Base-by-base conservation (phyloP, 2,113 vertebrate genomes). In the Vimba vimba region DNA sequence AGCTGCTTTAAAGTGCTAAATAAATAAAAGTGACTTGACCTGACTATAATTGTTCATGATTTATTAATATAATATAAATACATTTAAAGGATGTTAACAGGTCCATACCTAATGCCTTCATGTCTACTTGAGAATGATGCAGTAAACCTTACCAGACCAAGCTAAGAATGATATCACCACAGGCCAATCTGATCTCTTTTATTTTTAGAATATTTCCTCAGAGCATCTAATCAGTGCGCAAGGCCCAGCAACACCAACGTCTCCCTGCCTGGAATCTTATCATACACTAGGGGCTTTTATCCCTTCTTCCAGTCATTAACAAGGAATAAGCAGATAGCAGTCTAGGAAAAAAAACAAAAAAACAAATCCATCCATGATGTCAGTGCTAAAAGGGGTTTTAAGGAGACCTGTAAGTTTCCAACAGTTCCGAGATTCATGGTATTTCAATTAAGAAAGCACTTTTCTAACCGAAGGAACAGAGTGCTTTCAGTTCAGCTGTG, bases 151-250 rank as follows among this genome's bases (percentile, higher is more conserved):
- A 81, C 88, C 85, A 85, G 92, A 93, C 89, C 90, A 91, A 87
- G 92, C 90, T 85, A 86, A 69, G 25, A 86, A 85, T 89, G 91
- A 94, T 91, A 92, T 93, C 90, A 94, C 91, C 89, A 33, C 33
- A 86, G 89, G 73, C 19, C 57, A 89, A 89, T 92, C 88, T 88
- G 91, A 92, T 91, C 57, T 4, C 68, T 90, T 91, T 89, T 93
- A 93, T 95, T 94, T 95, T 94, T 93, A 94, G 92, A 90, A 81
- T 87, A 85, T 92, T 94, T 93, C 85, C 92, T 94, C 91, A 91
- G 92, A 78, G 79, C 86, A 90, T 86, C 82, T 91, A 94, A 94
- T 93, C 92, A 92, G 91, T 55, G 81, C 74, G 30, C 90, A 86
- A 87, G 91, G 86, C 66, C 82, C 89, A 90, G 86, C 87, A 91